Base-by-base conservation (phyloP, 2,797 vertebrate genomes). In the Pangasius mekongensis region DNA sequence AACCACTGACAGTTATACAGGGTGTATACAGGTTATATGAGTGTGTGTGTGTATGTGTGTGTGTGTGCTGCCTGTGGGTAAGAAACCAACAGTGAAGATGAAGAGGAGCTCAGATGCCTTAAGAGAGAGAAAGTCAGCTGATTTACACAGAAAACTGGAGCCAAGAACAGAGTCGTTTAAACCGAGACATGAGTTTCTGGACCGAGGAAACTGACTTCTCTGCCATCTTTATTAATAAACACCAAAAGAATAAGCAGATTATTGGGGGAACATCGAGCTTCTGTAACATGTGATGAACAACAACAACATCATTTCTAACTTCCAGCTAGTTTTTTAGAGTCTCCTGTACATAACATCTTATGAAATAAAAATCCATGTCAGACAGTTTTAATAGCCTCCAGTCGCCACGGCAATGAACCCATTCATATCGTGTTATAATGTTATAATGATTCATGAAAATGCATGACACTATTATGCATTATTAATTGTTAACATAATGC, bases 21-120 rank as follows among this genome's bases (percentile, higher is more conserved):
- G 0, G 1, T 76, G n/a, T n/a, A n/a, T n/a, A n/a, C n/a, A n/a
- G n/a, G n/a, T n/a, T n/a, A n/a, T n/a, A 9, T 80, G 14, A 47
- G 71, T 47, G 39, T 27, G 39, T 74, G 73, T 76, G 39, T 56
- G 18, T 80, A 52, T 56, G 76, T 49, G 73, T 14, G 71, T 76
- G 73, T n/a, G 73, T 76, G 49, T 7, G 76, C 30, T 82, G 80
- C 56, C 80, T 62, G 36, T 82, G 81, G 58, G 36, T 81, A n/a
- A 16, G 18, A 81, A 64, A 3, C 10, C 56, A 47, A 5, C 9
- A 1, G 13, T n/a, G 10, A 39, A 39, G 56, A 62, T 60, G 56
- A n/a, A 18, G 27, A 83, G 27, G 66, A 64, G 39, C 36, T 47
- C 11, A 83, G 39, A 83, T 27, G 14, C 3, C 24, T 43, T 43